Evolutionary conservation across 2,113 vertebrate species (phyloP).

Genomic region (Perca fluviatilis): DNA sequence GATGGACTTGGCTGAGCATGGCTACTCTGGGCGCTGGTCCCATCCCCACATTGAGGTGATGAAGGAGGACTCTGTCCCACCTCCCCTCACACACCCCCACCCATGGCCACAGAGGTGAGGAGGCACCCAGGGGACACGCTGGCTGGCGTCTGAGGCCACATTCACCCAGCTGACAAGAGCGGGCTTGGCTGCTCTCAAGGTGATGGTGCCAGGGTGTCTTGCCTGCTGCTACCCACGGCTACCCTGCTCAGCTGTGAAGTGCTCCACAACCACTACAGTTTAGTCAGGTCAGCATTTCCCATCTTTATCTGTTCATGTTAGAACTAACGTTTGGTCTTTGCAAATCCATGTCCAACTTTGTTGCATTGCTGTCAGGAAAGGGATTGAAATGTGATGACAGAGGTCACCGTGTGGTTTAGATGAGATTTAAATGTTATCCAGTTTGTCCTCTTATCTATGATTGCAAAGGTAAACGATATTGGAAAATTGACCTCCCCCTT

Average conservation of each 20-base stretch:
- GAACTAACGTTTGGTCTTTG: not conserved
- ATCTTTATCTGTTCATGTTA: conserved; percentile 17
- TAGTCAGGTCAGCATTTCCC: conserved; percentile 47
- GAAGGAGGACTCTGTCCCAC: conserved; percentile 76
- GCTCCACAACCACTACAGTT: conserved; percentile 46
- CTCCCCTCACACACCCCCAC: conserved; percentile 24
- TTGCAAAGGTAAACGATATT: not conserved
- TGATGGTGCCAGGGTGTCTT: conserved; percentile 77
- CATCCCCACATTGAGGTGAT: conserved; percentile 71
- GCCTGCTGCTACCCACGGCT: conserved; percentile 61
- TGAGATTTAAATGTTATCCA: not conserved
- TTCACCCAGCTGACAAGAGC: conserved; percentile 68
- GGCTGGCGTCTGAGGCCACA: conserved; percentile 69
- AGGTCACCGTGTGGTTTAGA: not conserved
- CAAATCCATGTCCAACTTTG: not conserved
- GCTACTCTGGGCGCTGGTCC: conserved; percentile 60
- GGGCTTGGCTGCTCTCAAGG: conserved; percentile 53
- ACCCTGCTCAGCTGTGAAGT: conserved; percentile 57
- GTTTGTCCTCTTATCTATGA: not conserved
- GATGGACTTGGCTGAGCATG: conserved; percentile 62
- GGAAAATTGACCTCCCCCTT: not conserved
- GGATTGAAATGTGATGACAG: not conserved
- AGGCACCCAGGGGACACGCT: conserved; percentile 74
- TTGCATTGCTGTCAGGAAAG: not conserved
- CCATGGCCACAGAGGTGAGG: conserved; percentile 68